phyloP scores from a whole-genome alignment of 1,140 invertebrate genomes.

The Drosophila saltans region DNA sequence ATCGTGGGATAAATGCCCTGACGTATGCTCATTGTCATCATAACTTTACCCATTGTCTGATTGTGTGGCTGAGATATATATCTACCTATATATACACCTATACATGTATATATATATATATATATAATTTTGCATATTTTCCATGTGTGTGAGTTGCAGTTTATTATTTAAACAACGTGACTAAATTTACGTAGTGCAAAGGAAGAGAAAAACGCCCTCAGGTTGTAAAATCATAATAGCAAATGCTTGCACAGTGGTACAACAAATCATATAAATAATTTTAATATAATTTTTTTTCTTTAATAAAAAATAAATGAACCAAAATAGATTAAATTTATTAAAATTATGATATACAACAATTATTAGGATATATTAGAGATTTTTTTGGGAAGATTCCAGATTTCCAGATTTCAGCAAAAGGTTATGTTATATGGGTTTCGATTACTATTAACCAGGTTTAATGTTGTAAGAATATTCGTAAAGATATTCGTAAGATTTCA shows the following conservation, averaged over 20 bases:
- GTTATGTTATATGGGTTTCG: too few relatives aligned
- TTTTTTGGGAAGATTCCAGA: too few relatives aligned
- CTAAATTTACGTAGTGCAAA: slow-evolving; percentile 75
- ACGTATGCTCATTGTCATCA: slow-evolving; percentile 76
- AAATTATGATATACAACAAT: too few relatives aligned
- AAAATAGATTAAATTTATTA: too few relatives aligned
- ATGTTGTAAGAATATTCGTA: too few relatives aligned
- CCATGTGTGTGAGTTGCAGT: slow-evolving; percentile 60
- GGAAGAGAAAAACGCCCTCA: slow-evolving; percentile 52
- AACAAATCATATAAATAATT: too few relatives aligned
- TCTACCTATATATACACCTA: neutral
- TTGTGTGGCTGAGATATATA: slow-evolving; percentile 48
- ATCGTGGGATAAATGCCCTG: slow-evolving; percentile 36
- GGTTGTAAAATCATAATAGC: slow-evolving; percentile 77
- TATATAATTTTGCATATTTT: slow-evolving; percentile 72
- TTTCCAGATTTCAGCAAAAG: too few relatives aligned
- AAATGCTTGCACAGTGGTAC: slow-evolving; percentile 33
- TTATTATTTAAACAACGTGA: slow-evolving; percentile 81
- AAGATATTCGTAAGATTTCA: too few relatives aligned
- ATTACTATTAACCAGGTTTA: too few relatives aligned
- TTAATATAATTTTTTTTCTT: too few relatives aligned
- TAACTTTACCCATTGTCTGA: slow-evolving; percentile 66
- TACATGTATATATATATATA: slow-evolving; percentile 13
- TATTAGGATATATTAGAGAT: too few relatives aligned
- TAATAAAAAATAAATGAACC: too few relatives aligned